Percentiles rank a stretch among this genome's conserved stretches.
These are phyloP conservation scores for Atherix ibis DNA, from an alignment of 2,888 invertebrate genomes.

Conservation along the genomic window DNA sequence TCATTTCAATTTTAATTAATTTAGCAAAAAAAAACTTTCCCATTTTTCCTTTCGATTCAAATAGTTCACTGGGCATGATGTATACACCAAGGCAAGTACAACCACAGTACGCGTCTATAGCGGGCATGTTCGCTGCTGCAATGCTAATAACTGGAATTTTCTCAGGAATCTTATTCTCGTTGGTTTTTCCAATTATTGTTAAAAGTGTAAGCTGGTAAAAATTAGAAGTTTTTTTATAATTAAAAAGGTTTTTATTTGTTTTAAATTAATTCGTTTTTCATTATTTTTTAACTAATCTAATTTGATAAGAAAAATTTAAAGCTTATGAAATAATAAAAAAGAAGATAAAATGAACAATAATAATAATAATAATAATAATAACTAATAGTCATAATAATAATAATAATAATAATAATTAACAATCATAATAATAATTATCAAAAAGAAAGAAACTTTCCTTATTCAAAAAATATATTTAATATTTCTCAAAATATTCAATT, in stretches of 20 bases:
- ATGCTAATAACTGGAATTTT: conserved; percentile 81
- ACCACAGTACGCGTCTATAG: conserved; percentile 65
- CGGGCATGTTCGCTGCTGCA: conserved; percentile 95
- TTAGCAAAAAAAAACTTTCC: background rate
- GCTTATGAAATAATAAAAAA: background rate
- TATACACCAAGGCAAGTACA: conserved; percentile 44
- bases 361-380: no score
- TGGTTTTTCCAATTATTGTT: conserved; percentile 50
- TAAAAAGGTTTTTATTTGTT: background rate
- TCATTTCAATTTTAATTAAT: conserved; percentile 1
- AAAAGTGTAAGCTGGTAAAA: conserved; percentile 11
- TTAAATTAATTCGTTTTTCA: background rate
- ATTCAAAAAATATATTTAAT: no score
- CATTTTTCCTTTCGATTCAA: conserved; percentile 7
- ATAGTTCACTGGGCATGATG: conserved; percentile 40
- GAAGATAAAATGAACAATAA: background rate
- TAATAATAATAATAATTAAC: no score
- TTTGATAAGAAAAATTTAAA: background rate
- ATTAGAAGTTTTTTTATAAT: background rate
- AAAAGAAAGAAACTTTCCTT: no score
- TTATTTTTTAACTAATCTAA: background rate
- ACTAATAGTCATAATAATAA: no score
- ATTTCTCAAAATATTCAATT: no score
- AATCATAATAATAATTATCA: no score
- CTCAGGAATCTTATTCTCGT: conserved; percentile 61